phyloP scores from a whole-genome alignment of 2,888 invertebrate species.

The Myopa testacea region DNA sequence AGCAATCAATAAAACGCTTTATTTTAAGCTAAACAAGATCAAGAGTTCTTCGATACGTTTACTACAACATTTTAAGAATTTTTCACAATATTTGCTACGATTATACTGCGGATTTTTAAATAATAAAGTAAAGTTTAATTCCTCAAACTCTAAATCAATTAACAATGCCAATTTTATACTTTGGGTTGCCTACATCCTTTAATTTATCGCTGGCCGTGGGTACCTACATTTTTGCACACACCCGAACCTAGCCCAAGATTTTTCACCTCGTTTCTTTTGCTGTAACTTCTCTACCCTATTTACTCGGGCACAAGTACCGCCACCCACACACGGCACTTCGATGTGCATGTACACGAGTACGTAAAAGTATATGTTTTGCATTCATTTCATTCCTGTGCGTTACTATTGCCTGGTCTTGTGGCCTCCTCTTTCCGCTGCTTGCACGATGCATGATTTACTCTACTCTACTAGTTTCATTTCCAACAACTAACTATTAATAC shows the following conservation, averaged over 20 bases:
- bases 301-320: background rate
- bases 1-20: background rate
- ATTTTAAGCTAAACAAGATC: background rate
- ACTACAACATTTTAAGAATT: too few species aligned
- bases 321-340: slow-evolving; percentile 8
- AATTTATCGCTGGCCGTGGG: background rate
- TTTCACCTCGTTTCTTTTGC: slow-evolving; percentile 18
- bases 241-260: slow-evolving; percentile 45
- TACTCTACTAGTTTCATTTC: slow-evolving; percentile 28
- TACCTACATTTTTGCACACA: slow-evolving; percentile 28
- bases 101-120: too few species aligned
- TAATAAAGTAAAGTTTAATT: too few species aligned
- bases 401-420: background rate
- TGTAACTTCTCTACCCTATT: slow-evolving; percentile 31
- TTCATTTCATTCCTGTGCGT: slow-evolving; percentile 3
- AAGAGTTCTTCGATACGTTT: background rate
- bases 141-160: too few species aligned
- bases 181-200: background rate
- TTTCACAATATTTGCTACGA: too few species aligned
- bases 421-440: background rate
- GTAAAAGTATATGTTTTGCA: background rate
- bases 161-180: too few species aligned
- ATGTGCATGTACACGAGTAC: background rate
- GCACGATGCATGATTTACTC: slow-evolving; percentile 21
- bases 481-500: slow-evolving; percentile 15